phyloP scores from a whole-genome alignment of 2,113 vertebrate species.

The Sphyrna mokarran region DNA sequence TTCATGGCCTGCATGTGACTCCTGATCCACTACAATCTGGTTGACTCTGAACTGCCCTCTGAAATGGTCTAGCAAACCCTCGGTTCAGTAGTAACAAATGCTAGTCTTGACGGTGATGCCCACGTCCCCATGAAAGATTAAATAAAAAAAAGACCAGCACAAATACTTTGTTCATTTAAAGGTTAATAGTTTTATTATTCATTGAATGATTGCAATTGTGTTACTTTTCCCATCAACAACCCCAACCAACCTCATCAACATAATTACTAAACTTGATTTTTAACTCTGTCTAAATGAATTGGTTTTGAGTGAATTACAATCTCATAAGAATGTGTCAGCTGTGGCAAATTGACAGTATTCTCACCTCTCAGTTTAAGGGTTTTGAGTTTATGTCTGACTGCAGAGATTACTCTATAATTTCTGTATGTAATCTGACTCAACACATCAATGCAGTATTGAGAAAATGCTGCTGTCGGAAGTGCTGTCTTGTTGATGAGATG shows the following conservation, averaged over 20 bases:
- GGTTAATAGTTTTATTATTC: neutral
- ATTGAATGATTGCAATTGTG: neutral
- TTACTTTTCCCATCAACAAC: no score
- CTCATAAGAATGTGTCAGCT: neutral
- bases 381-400: neutral
- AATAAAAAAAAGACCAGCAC: neutral
- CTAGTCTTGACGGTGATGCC: no score
- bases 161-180: neutral
- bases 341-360: neutral
- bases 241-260: neutral
- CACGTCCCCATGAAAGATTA: no score
- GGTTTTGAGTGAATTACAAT: no score
- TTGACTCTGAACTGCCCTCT: no score
- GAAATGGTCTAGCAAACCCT: no score
- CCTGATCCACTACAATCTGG: no score
- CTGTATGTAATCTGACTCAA: neutral
- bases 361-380: neutral
- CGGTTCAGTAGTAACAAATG: no score
- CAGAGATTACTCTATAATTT: no score
- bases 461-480: neutral
- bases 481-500: neutral
- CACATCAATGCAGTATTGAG: neutral
- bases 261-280: no score
- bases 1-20: no score
- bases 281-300: no score